Evolutionary conservation across 2,888 invertebrate species (phyloP).

Genomic region (Sericinus montela): DNA sequence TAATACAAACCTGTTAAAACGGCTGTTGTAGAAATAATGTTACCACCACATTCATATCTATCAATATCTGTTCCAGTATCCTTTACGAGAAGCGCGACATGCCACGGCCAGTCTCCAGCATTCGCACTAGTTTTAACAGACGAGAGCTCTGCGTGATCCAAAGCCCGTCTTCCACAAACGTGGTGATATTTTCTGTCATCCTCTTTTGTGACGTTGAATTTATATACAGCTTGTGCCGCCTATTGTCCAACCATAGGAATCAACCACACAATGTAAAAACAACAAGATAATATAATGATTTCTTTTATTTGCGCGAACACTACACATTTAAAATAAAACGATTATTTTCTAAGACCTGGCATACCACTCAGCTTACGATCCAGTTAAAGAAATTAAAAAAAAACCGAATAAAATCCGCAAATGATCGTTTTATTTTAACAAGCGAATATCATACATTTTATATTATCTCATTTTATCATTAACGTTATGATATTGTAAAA

Average conservation of each 20-base stretch:
- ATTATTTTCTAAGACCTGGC: no score
- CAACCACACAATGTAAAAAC: background rate
- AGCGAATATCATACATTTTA: no score
- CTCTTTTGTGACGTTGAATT: conserved; percentile 38
- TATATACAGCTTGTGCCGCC: conserved; percentile 40
- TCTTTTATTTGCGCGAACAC: no score
- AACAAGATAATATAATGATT: no score
- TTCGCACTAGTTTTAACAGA: conserved; percentile 50
- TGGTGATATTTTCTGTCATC: conserved; percentile 37
- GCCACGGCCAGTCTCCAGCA: conserved; percentile 72
- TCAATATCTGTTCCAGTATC: conserved; percentile 25
- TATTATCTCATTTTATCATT: no score
- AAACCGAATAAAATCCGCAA: no score
- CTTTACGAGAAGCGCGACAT: conserved; percentile 53
- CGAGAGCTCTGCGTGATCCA: conserved; percentile 54
- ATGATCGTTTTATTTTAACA: no score
- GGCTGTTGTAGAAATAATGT: conserved; percentile 60
- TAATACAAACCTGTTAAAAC: conserved; percentile 52
- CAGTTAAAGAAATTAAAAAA: no score
- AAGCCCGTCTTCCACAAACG: conserved; percentile 53
- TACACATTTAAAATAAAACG: no score
- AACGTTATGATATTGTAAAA: no score
- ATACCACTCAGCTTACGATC: no score
- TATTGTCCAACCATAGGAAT: conserved; percentile 20
- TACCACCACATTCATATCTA: conserved; percentile 61